Conservation (phyloP, 2,888 invertebrate species). For the Mythimna albipuncta region DNA sequence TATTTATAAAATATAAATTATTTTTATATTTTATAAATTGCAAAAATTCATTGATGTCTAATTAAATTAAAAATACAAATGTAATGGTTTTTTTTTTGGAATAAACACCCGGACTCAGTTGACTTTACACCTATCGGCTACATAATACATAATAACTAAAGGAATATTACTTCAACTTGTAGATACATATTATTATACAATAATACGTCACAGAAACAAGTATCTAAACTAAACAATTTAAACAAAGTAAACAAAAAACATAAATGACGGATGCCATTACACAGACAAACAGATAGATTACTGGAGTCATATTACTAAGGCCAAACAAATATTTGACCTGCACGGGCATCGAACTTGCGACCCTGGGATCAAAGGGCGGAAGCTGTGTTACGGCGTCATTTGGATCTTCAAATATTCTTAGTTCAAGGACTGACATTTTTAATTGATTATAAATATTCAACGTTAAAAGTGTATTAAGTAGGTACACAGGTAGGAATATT, state of each 20-base stretch:
- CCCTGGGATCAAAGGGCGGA: constrained; percentile 24
- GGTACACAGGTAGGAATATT: not conserved
- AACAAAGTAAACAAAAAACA: constrained; percentile 33
- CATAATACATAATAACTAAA: not conserved
- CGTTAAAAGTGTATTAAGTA: constrained; percentile 10
- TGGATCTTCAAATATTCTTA: constrained; percentile 3
- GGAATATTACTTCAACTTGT: not conserved
- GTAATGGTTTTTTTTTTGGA: too few relatives aligned
- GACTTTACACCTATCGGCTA: too few relatives aligned
- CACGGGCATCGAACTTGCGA: constrained; percentile 33
- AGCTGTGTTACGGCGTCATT: constrained; percentile 14
- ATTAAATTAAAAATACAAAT: too few relatives aligned
- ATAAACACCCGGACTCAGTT: too few relatives aligned
- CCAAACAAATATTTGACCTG: constrained; percentile 44
- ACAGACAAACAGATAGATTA: constrained; percentile 39
- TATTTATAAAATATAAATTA: too few relatives aligned
- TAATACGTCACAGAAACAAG: not conserved
- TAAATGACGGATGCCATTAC: constrained; percentile 36
- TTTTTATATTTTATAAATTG: too few relatives aligned
- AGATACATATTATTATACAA: not conserved
- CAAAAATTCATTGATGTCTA: too few relatives aligned
- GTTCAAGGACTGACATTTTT: not conserved
- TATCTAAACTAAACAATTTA: constrained; percentile 14
- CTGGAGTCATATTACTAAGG: constrained; percentile 28
- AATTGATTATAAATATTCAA: constrained; percentile 1